Evolutionary conservation across 2,888 invertebrate species (phyloP), one percentile per base, ranked within the genome.

Genomic region (Thymelicus sylvestris): DNA sequence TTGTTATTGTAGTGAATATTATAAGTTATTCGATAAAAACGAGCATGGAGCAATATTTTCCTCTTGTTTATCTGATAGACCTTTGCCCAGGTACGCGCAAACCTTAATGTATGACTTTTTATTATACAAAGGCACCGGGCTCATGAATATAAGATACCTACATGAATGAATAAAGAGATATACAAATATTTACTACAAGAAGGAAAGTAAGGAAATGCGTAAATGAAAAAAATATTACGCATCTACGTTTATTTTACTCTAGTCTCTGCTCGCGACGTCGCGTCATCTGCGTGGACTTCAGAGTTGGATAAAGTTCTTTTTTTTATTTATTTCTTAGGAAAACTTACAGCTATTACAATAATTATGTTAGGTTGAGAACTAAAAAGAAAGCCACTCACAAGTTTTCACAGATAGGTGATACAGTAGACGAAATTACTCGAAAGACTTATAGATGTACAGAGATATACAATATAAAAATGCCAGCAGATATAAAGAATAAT

Each of bases 101-200:
- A 64, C 64, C 48, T 31, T 69, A 63, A 48, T 48, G 48, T 64
- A 69, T 59, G 69, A 59, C 64, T 64, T 69, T 68, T 69, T 69
- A 70, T 70, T 70, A 59, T 70, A 65, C 64, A 65, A 65, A 70
- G 69, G 64, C 69, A 59, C 50, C 38, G 55, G 24, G 59, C 69
- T 70, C 69, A 70, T 70, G 70, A 70, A 70, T 70, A 70, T 70
- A 70, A 69, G 31, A 57, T 57, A 57, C 57, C 57, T 57, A 38
- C 57, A 38, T 57, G 57, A 31, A 57, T 57, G 31, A 31, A 57
- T 57, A 69, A 48, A 69, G 59, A 66, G 60, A 65, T 61, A 66
- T 41, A 70, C 65, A 70, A 70, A 57, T 57, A 57, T 57, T 38
- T 57, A 57, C 57, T 13, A 57, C 57, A 13, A 57, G 8, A 12